These are phyloP conservation scores for Turdus rufiventris DNA, from an alignment of 2,113 vertebrate species.

Conservation along the genomic window DNA sequence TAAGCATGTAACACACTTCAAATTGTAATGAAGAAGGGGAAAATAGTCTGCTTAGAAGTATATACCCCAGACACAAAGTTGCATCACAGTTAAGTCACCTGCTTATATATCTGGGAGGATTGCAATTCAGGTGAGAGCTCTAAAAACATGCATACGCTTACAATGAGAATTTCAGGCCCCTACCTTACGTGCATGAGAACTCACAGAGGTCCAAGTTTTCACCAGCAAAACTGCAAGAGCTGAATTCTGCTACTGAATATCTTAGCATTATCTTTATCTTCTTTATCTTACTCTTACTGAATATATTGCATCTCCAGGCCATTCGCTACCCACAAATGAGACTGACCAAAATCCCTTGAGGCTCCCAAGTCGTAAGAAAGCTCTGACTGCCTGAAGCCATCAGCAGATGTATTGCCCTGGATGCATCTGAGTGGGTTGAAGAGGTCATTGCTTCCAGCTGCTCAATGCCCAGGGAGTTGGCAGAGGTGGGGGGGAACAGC, in stretches of 20 bases:
- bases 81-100: not conserved
- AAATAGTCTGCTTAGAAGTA: not conserved
- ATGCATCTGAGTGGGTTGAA: not conserved
- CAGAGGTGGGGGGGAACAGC: accelerated
- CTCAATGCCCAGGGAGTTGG: accelerated
- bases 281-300: not conserved
- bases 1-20: not conserved
- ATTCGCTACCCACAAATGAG: not conserved
- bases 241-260: not conserved
- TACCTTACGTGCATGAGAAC: not conserved
- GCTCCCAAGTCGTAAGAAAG: not conserved
- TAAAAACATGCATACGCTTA: not conserved
- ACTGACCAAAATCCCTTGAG: not conserved
- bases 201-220: not conserved
- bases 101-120: not conserved
- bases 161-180: not conserved
- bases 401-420: not conserved
- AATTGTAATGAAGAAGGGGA: not conserved
- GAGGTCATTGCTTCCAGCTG: constrained; percentile 26
- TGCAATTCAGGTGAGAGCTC: accelerated
- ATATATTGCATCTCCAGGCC: not conserved
- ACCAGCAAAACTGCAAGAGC: not conserved
- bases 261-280: not conserved
- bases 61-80: not conserved
- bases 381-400: not conserved